Base-by-base conservation (phyloP, 92 coral and sea anemone species). In the Anthopleura xanthogrammica region DNA sequence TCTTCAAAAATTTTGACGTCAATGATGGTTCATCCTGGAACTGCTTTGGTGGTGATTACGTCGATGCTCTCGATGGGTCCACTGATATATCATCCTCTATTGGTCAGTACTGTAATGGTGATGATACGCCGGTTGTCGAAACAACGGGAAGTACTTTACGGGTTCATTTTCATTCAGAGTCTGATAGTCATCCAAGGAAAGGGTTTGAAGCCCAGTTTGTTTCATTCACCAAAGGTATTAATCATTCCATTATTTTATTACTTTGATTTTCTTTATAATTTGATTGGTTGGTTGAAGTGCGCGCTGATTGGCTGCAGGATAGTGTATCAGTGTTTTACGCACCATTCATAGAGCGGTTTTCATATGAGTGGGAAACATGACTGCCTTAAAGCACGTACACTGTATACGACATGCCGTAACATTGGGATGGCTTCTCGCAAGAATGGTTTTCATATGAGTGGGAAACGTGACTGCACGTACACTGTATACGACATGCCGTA, bases 1-100 rank as follows among this genome's bases (percentile, higher is more conserved):
- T 88, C 76, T 91, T 88, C 22, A 73, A 87, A 42, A 52, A 79
- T 39, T 88, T 91, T 78, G 94, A 91, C n/a, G 81, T 91, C n/a
- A 77, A 79, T 62, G 83, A 83, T 23, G 87, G 87, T 29, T 52
- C 60, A 29, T 62, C 75, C 3, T 57, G 70, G 70, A 20, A 16
- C 3, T 39, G 76, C 9, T 91, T 89, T 55, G 65, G 43, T 40
- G 83, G 82, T 48, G 94, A 91, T 52, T 86, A 24, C 75, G 73
- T 91, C 16, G 76, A 82, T 23, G 91, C 74, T 20, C 79, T 77
- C 16, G 55, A 85, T 79, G 94, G 94, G 12, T 85, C 72, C 9
- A 62, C 75, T 17, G 94, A 91, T 65, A 41, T 62, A 19, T 88
- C 94, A 12, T 54, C 41, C 12, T 50, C 42, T 57, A 80, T 88